Percentiles rank a stretch among this genome's conserved stretches.
Evolutionary conservation across 2,888 invertebrate genomes (phyloP).

Genomic region (Chouioia cunea): DNA sequence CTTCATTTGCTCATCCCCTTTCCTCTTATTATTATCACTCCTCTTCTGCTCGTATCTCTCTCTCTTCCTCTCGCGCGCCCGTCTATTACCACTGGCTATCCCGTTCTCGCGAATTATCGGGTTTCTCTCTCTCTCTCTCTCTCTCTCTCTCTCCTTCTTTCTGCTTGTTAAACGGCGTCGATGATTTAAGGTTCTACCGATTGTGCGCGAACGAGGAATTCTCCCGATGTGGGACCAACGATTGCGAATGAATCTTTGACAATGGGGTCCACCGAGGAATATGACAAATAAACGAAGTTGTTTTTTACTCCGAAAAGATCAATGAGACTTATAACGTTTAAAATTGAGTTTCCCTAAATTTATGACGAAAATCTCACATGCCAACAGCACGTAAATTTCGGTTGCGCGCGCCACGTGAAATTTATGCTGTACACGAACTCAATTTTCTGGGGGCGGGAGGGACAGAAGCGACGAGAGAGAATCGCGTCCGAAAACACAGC

Average conservation of each 20-base stretch:
- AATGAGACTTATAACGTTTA: too few relatives aligned
- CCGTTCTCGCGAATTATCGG: not conserved
- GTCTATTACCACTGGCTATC: conserved; percentile 22
- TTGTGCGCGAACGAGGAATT: conserved; percentile 1
- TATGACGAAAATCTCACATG: conserved; percentile 18
- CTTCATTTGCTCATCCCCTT: conserved; percentile 49
- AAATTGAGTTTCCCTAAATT: conserved; percentile 13
- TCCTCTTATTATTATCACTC: conserved; percentile 26
- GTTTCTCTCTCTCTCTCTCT: conserved; percentile 21
- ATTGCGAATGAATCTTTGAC: not conserved
- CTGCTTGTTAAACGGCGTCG: conserved; percentile 23
- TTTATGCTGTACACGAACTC: conserved; percentile 25
- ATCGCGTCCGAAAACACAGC: conserved; percentile 6
- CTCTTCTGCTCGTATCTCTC: not conserved
- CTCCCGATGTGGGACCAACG: conserved; percentile 1
- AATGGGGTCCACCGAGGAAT: too few relatives aligned
- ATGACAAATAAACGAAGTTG: too few relatives aligned
- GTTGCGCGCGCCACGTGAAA: conserved; percentile 4
- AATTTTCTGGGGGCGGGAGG: conserved; percentile 14
- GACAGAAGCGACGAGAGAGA: too few relatives aligned
- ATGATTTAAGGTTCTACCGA: conserved; percentile 29
- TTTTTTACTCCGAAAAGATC: too few relatives aligned
- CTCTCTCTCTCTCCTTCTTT: conserved; percentile 9
- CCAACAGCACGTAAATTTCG: conserved; percentile 26
- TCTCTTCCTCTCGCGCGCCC: not conserved